A percentile compares a stretch with the other conserved stretches of the same genome.
Evolutionary conservation across 2,888 invertebrate genomes (phyloP).

Genomic region (Polydesmus complanatus): DNA sequence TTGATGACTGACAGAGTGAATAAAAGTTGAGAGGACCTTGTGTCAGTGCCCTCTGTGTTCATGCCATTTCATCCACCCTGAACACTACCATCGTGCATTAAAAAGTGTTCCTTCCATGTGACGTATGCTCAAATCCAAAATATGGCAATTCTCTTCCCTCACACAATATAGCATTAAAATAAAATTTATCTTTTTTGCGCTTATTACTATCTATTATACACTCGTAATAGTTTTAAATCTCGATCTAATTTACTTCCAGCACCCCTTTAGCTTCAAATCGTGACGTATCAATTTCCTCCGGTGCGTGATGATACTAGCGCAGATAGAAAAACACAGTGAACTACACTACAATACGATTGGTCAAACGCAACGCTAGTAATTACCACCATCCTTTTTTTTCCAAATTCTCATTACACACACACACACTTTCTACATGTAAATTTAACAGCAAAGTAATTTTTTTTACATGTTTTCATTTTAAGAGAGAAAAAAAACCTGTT

Average conservation of each 20-base stretch:
- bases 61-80: too few species aligned
- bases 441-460: too few species aligned
- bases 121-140: background rate
- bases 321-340: background rate
- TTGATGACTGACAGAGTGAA: conserved; percentile 10
- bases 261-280: background rate
- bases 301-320: background rate
- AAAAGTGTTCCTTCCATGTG: too few species aligned
- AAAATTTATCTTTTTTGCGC: background rate
- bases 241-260: background rate
- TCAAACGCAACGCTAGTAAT: background rate
- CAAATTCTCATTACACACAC: too few species aligned
- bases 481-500: too few species aligned
- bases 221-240: background rate
- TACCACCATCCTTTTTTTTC: too few species aligned
- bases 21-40: background rate
- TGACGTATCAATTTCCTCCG: background rate
- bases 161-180: too few species aligned
- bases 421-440: too few species aligned
- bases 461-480: too few species aligned
- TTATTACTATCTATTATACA: background rate
- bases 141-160: background rate
- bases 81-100: too few species aligned
- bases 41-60: background rate
- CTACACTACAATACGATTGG: background rate